Conservation (phyloP, 2,888 invertebrate species). For the Hermaeophaga mercurialis region DNA sequence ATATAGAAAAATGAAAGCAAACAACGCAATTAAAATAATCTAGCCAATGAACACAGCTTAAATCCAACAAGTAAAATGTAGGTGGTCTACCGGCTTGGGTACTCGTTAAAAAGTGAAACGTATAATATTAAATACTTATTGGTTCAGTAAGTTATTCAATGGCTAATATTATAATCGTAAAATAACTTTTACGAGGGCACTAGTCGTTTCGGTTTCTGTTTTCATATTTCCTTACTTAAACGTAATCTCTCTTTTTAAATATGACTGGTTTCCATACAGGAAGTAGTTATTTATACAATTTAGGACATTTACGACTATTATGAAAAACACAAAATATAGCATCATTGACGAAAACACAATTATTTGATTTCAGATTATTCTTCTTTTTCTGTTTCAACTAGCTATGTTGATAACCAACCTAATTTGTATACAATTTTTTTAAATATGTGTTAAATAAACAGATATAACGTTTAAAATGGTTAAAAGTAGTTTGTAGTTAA, state of each 20-base stretch:
- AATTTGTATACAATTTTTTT: no score
- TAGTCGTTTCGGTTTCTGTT: not conserved
- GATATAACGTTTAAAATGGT: no score
- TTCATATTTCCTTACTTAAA: constrained; percentile 12
- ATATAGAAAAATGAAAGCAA: constrained; percentile 18
- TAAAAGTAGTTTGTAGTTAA: no score
- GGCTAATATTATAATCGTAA: constrained; percentile 16
- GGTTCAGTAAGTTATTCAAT: constrained; percentile 18
- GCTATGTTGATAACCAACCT: no score
- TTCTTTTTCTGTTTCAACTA: no score
- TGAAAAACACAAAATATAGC: no score
- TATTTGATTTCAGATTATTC: no score
- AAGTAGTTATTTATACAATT: no score
- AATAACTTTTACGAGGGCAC: constrained; percentile 7
- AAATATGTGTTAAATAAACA: no score
- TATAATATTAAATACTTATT: constrained; percentile 16
- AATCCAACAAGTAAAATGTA: not conserved
- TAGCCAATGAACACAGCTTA: constrained; percentile 15
- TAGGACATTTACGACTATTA: no score
- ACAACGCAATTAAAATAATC: constrained; percentile 19
- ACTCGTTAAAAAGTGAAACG: constrained; percentile 19
- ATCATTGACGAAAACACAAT: no score
- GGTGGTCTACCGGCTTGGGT: constrained; percentile 19
- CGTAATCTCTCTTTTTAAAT: not conserved
- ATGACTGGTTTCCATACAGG: no score